Base-by-base conservation (phyloP, 2,113 vertebrate genomes). In the Chascanopsetta lugubris region DNA sequence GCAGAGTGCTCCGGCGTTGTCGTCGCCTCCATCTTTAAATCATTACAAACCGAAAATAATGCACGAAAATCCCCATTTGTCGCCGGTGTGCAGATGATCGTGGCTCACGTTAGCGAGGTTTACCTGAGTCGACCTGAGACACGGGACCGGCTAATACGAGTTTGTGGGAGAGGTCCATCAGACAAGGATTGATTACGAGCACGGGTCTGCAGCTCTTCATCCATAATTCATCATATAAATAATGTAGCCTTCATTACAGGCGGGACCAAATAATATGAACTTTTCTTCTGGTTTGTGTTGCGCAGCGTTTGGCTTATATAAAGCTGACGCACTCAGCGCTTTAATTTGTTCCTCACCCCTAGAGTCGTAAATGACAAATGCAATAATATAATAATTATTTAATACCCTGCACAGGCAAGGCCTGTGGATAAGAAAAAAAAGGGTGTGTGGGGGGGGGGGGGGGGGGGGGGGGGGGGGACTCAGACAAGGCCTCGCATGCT, bases 221-320 rank as follows among this genome's bases (percentile, higher is more conserved):
- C 87, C 89, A 91, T 92, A 87, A 92, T 93, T 90, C 88, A 91
- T 87, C 59, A 66, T 61, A 91, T 93, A 89, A 93, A 93, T 93
- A 93, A 92, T 93, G 87, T 82, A 90, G 79, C 84, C 85, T 92
- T 92, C 88, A 90, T 93, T 92, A 93, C 87, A 88, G 59, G 10
- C 6, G 38, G 6, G n/a, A n/a, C n/a, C n/a, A 66, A 84, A 88
- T 87, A 92, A 88, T 87, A 90, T 91, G 85, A 92, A 90, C 85
- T 89, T 91, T 89, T 87, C 69, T 81, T 85, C 77, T 87, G 79
- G 77, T 86, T 81, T 82, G 69, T 71, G 75, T 82, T 72, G 67
- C 82, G 26, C 73, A 82, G n/a, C 75, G 59, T 84, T 82, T 79
- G 62, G 86, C 85, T 80, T 88, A 87, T 89, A 87, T 89, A 88